Base-by-base conservation (phyloP, 2,888 invertebrate species). In the Salticus scenicus region DNA sequence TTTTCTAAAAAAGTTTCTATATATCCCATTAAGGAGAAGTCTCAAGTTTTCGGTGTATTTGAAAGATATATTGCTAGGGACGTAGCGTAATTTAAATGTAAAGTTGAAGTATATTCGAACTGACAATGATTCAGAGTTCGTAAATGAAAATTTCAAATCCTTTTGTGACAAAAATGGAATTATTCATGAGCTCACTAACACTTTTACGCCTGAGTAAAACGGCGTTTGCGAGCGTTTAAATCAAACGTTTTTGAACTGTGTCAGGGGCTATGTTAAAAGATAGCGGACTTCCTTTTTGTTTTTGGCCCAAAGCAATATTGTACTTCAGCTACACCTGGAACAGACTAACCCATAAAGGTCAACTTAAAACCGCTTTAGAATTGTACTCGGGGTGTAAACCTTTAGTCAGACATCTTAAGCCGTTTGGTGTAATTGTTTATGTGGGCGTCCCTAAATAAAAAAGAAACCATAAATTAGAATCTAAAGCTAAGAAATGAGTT, bases 261-360 rank as follows among this genome's bases (percentile, higher is more conserved):
- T 27, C 42, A 8, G 51, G 69, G 57, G 51, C 24, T 7, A 31
- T 69, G 10, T 0, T 51, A n/a, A 30, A 47, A 24, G 17, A 24
- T 1, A 57, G 69, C 10, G 37, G 57, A 12, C 12, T 77, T 5
- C 17, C n/a, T 4, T 57, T 69, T 17, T 24, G 30, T 14, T 77
- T 77, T 57, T 69, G 70, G 76, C 20, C 33, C 2, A 57, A 77
- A 57, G 69, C 69, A 31, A 10, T 77, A 7, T n/a, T 57, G 10
- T 77, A 20, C 14, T 41, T 33, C 14, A 57, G 33, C 12, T 70
- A 57, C 33, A 12, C 20, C 12, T 51, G 51, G 51, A 57, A 51
- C 24, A n/a, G 77, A 0, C 8, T 67, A 20, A 66, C 66, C 14
- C 30, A 20, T 47, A 14, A 31, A 0, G 42, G 47, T 10, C 67